Conservation (phyloP, 1,140 invertebrate species). For the Aphelenchoides fujianensis region DNA sequence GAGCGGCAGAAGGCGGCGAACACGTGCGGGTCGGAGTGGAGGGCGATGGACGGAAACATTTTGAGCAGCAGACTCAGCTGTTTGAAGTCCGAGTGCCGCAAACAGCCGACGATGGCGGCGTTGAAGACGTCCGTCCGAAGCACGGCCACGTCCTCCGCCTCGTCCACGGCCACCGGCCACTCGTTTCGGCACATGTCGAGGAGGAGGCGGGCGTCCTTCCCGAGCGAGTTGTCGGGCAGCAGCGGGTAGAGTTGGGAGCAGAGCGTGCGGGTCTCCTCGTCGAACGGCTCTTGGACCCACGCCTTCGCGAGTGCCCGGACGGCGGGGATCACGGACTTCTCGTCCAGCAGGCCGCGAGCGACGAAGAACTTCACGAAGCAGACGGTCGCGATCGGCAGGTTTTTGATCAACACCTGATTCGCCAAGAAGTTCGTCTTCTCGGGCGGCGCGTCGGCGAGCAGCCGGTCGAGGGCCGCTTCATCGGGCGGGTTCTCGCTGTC, state of each 20-base stretch:
- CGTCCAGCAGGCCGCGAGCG: not conserved
- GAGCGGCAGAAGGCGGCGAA: not conserved
- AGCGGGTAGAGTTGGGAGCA: not conserved
- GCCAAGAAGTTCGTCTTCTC: not conserved
- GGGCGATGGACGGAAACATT: not conserved
- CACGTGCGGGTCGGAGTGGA: not conserved
- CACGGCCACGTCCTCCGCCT: not conserved
- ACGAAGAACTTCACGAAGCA: not conserved
- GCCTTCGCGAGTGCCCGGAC: not conserved
- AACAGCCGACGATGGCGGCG: not conserved
- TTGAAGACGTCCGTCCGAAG: not conserved
- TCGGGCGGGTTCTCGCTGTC: too few species aligned
- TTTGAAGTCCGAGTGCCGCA: conserved; percentile 1
- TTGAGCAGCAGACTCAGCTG: not conserved
- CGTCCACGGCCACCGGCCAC: not conserved
- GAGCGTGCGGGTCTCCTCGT: not conserved
- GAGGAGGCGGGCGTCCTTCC: not conserved
- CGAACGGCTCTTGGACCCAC: not conserved
- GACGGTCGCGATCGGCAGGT: not conserved
- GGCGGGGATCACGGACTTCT: not conserved
- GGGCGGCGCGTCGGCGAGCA: too few species aligned
- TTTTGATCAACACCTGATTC: not conserved
- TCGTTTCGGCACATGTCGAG: not conserved
- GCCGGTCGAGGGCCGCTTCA: too few species aligned
- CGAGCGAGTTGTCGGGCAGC: not conserved